Base-by-base conservation (phyloP, 2,797 vertebrate genomes). In the Enteromius anoplus region DNA sequence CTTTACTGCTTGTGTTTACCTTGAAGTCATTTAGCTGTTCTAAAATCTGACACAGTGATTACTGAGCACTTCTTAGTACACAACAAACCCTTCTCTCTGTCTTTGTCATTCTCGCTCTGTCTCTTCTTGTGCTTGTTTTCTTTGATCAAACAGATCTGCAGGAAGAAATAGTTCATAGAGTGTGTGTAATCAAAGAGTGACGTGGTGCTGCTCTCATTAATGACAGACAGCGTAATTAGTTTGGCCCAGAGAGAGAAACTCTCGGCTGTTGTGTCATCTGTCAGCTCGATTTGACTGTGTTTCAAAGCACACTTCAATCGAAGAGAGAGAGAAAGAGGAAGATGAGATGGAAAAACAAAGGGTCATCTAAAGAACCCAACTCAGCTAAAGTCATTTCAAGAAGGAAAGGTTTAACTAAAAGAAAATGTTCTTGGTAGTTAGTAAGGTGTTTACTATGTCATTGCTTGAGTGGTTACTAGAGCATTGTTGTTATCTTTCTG, bases 61-160 rank as follows among this genome's bases (percentile, higher is more conserved):
- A 5, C 71, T 84, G 87, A 89, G 87, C 84, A 85, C 79, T 86
- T 86, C 32, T 73, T 75, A 80, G 7, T 37, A 86, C 82, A 89
- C 79, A 86, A 58, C 51, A 26, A 86, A 58, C 51, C 40, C 6
- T 9, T 23, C 66, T 80, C 51, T 80, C 37, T 71, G 26, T 58
- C 51, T 71, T 45, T 51, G 14, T 64, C 60, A 15, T 5, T 29
- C 26, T 62, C 12, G 65, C 5, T 34, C n/a, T 77, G 37, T 62
- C 4, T 7, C 55, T n/a, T 68, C 29, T 37, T 3, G 6, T 85
- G 91, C 90, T 92, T 86, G 75, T 93, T 93, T 93, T 89, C 90
- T 84, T 85, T 90, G 85, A 88, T 92, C 87, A 90, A 90, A 91
- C 86, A 90, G 90, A 88, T 86, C 82, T 34, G 72, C n/a, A 76